phyloP scores from a whole-genome alignment of 2,888 invertebrate genomes.

The Arrhopalites spinosus region DNA sequence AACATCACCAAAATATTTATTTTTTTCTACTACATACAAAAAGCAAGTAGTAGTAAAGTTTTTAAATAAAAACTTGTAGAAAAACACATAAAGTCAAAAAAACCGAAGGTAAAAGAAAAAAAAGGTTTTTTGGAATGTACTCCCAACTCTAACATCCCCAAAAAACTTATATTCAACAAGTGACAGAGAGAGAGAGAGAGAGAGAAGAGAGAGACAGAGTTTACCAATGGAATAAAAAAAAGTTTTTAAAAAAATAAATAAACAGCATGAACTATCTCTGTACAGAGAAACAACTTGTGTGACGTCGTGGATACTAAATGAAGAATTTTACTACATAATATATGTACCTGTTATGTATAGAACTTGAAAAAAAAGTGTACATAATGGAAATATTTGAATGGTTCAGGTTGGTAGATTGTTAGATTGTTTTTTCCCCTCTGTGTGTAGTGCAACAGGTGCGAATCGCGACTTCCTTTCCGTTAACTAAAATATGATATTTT shows the following conservation, averaged over 20 bases:
- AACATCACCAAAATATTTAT: constrained; percentile 4
- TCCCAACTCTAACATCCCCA: background rate
- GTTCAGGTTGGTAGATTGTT: background rate
- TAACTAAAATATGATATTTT: constrained; percentile 12
- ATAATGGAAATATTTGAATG: background rate
- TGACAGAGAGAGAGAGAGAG: background rate
- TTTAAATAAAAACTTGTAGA: background rate
- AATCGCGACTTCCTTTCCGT: constrained; percentile 43
- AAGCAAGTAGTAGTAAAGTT: background rate
- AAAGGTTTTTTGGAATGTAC: constrained; percentile 19
- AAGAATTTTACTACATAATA: background rate
- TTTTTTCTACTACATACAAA: background rate
- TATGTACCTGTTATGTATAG: too few relatives aligned
- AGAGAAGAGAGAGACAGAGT: constrained; percentile 11
- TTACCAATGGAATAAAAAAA: constrained; percentile 3
- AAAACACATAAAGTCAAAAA: constrained; percentile 28
- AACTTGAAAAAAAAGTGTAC: background rate
- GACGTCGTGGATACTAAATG: background rate
- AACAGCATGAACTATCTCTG: background rate
- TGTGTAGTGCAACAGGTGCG: constrained; percentile 40
- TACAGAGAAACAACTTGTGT: background rate
- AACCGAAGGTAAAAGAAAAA: constrained; percentile 1
- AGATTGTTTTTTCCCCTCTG: background rate
- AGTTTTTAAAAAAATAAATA: constrained; percentile 1
- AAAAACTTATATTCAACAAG: background rate